Base-by-base conservation (phyloP, 2,888 invertebrate species). In the Euplexia lucipara region DNA sequence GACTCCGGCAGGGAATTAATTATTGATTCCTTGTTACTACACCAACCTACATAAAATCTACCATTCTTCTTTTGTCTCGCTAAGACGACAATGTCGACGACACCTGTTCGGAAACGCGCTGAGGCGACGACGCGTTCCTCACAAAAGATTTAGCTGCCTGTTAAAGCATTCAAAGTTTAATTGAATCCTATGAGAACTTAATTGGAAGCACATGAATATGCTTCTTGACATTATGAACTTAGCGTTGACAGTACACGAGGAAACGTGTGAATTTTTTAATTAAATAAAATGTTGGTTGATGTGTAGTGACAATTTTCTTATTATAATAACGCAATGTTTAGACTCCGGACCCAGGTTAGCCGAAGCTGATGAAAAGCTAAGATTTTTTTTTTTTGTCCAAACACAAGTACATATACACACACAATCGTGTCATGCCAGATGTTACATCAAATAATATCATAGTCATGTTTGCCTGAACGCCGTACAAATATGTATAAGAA, bases 141-240 rank as follows among this genome's bases (percentile, higher is more conserved):
- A 73, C 73, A 77, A 77, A 76, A 73, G 77, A 58, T 66, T 69
- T 57, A 53, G 41, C 47, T 51, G 60, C 52, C 49, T 49, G 52
- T 57, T 69, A 47, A 30, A 65, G 56, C 57, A 68, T 76, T 76
- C 68, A 66, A 72, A 73, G 58, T 77, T 77, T 73, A 77, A 77
- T 77, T 70, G 70, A 77, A 73, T 77, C 65, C 34, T 54, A 69
- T 51, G 54, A 59, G 51, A 54, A 54, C 56, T 64, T 77, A 76
- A 76, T 76, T 72, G 65, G 44, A 65, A 41, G 20, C 8, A 51
- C 22, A 41, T 14, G 47, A 47, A 54, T 64, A 75, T 68, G 47
- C 62, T 68, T 22, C 18, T 52, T 61, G 58, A 73, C 51, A 71
- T 66, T 60, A 64, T 49, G 12, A 75, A 60, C 42, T 75, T 42